Evolutionary conservation across 2,797 vertebrate genomes (phyloP), one percentile per base, ranked within the genome.

Genomic region (Poeciliopsis paucimaculata): DNA sequence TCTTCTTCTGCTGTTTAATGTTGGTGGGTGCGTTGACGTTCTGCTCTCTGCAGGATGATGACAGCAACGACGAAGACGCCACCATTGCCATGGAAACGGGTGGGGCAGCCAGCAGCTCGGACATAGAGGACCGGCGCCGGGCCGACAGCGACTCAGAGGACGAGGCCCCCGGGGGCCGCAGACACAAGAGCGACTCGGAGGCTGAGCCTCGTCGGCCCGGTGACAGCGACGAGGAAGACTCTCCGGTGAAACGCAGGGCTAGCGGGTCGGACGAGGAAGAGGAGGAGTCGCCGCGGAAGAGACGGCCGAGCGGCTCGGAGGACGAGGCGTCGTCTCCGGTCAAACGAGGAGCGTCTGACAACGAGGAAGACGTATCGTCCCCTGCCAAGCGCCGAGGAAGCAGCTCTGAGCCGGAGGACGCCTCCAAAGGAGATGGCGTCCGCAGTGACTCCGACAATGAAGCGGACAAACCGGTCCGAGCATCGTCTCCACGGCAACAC

Each of bases 31-130:
- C 23, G 10, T 31, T 68, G 51, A 64, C n/a, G 9, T 2, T 16
- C 28, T 15, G 43, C 53, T 78, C 90, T 91, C 4, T 0, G 57
- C 93, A 99, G 98, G 97, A 98, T 26, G 97, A 98, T 2, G 95
- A 93, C 75, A 98, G 97, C 79, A 96, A 97, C 41, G 92, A 94
- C 26, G 97, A 97, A 77, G 96, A 93, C 16, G 93, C 94, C 2
- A 82, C 88, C 3, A 60, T 5, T 0, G 70, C 82, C 86, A 87
- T 79, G 57, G 91, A 88, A 79, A 87, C 84, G 73, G 88, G 92
- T 84, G 91, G 47, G 18, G 91, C 85, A 26, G 91, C 80, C 76
- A 94, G 92, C 5, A 89, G 84, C 51, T 95, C 94, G 0, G 95
- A 95, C 79, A 84, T 82, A 0, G 97, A 97, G 34, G 94, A 91